Conservation (phyloP, 2,888 invertebrate species). For the Agrochola litura region DNA sequence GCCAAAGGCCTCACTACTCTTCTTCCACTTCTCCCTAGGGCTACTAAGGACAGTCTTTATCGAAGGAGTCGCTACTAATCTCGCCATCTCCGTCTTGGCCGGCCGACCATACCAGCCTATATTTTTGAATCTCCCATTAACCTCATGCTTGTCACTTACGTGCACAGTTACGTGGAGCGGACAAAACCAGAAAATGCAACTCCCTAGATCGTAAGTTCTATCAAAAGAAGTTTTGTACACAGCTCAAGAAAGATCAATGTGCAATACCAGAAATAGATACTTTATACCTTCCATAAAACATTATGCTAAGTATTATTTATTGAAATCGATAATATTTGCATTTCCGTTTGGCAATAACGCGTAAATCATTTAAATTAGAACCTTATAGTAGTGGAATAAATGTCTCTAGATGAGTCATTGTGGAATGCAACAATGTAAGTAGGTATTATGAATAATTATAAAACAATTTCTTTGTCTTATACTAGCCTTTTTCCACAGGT, state of each 20-base stretch:
- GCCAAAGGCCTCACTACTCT: no score
- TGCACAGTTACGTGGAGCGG: neutral
- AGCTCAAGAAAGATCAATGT: slow-evolving; percentile 3
- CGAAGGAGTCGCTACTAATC: neutral
- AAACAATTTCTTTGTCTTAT: slow-evolving; percentile 12
- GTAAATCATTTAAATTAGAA: slow-evolving; percentile 29
- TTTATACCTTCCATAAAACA: slow-evolving; percentile 9
- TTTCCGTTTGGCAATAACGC: slow-evolving; percentile 18
- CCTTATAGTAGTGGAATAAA: neutral
- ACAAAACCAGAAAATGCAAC: neutral
- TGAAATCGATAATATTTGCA: slow-evolving; percentile 21
- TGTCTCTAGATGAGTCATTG: slow-evolving; percentile 8
- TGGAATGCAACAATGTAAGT: slow-evolving; percentile 10
- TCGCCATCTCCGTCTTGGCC: neutral
- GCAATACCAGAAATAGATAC: slow-evolving; percentile 9
- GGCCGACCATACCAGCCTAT: neutral
- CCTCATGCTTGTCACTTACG: neutral
- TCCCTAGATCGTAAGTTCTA: neutral
- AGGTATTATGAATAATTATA: slow-evolving; percentile 4
- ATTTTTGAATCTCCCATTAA: neutral
- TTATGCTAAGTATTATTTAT: slow-evolving; percentile 28
- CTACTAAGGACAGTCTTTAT: neutral
- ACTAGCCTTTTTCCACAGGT: slow-evolving; percentile 90
- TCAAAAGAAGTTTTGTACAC: neutral
- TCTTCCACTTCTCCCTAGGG: neutral